phyloP scores from a whole-genome alignment of 2,113 vertebrate genomes.

The Equus przewalskii region DNA sequence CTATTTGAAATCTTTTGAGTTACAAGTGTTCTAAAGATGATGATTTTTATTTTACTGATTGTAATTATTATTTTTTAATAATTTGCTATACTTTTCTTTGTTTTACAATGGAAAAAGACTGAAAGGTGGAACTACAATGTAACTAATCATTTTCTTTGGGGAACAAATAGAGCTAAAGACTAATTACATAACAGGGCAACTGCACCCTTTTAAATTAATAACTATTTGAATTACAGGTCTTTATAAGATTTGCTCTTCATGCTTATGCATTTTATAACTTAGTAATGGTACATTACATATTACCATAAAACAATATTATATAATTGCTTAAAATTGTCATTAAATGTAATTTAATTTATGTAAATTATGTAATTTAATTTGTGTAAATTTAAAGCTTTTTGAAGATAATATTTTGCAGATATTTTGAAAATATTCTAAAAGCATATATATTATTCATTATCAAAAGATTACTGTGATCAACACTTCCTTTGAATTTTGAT shows the following conservation, averaged over 20 bases:
- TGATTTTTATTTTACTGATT: neutral
- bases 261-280: slow-evolving; percentile 37
- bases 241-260: slow-evolving; percentile 31
- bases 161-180: neutral
- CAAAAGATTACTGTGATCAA: slow-evolving; percentile 33
- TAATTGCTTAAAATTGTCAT: slow-evolving; percentile 64
- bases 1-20: neutral
- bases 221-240: neutral
- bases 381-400: slow-evolving; percentile 67
- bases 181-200: neutral
- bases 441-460: slow-evolving; percentile 29
- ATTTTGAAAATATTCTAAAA: slow-evolving; percentile 59
- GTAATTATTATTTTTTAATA: neutral
- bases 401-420: slow-evolving; percentile 64
- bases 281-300: slow-evolving; percentile 56
- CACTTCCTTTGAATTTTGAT: slow-evolving; percentile 31
- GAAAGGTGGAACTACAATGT: neutral
- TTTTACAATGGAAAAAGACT: neutral
- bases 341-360: neutral
- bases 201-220: neutral
- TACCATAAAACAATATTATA: slow-evolving; percentile 14
- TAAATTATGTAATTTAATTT: neutral
- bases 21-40: neutral
- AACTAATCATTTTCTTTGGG: neutral
- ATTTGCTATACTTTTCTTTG: neutral